Evolutionary conservation across 2,113 vertebrate species (phyloP).

Genomic region (Muntiacus muntjak): DNA sequence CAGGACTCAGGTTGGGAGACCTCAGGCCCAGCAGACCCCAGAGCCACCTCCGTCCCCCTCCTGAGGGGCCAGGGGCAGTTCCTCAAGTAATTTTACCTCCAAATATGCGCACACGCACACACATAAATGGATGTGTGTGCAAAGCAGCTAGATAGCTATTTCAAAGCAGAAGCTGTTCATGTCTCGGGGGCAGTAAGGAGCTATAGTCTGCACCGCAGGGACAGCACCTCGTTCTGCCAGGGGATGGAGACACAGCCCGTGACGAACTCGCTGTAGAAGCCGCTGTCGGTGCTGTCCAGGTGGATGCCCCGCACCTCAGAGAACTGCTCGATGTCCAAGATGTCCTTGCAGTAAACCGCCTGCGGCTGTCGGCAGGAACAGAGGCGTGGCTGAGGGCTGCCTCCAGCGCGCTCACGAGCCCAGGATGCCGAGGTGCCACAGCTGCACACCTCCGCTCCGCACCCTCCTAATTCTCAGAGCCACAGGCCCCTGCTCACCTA

Average conservation of each 20-base stretch:
- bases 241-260: slow-evolving; percentile 94
- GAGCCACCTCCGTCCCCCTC: neutral
- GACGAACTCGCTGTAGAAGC: slow-evolving; percentile 92
- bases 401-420: neutral
- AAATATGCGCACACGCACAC: accelerated
- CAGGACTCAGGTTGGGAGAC: neutral
- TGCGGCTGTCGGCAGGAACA: slow-evolving; percentile 81
- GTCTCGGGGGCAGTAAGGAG: neutral
- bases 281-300: slow-evolving; percentile 88
- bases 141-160: neutral
- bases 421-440: neutral
- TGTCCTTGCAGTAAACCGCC: slow-evolving; percentile 92
- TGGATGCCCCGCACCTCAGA: slow-evolving; percentile 92
- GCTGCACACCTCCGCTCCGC: accelerated
- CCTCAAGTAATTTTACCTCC: neutral
- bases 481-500: neutral
- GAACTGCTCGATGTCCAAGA: slow-evolving; percentile 92
- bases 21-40: neutral
- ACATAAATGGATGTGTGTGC: neutral
- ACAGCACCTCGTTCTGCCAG: slow-evolving; percentile 95
- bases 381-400: neutral
- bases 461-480: accelerated
- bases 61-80: neutral
- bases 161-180: neutral
- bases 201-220: neutral